Evolutionary conservation across 1,140 invertebrate species (phyloP).

Genomic region (Drosophila hydei): DNA sequence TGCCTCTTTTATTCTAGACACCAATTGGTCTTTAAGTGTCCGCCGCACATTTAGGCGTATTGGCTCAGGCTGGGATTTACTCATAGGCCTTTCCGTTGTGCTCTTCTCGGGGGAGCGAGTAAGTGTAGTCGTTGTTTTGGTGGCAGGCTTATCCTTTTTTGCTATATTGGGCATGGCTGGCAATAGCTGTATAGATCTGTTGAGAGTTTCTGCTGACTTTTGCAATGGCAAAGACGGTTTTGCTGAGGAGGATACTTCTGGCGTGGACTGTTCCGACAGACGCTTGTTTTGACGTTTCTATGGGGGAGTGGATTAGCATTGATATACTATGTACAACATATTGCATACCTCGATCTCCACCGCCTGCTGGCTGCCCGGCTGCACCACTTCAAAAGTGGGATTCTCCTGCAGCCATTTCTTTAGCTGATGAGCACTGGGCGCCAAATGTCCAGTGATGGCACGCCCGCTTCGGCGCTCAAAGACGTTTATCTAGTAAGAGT

Average conservation of each 20-base stretch:
- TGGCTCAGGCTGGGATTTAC: constrained; percentile 85
- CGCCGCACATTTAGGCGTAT: constrained; percentile 92
- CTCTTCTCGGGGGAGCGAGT: constrained; percentile 24
- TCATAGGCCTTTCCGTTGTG: constrained; percentile 10
- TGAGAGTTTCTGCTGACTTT: constrained; percentile 15
- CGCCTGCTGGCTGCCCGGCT: constrained; percentile 85
- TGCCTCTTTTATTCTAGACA: constrained; percentile 87
- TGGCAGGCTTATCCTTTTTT: constrained; percentile 40
- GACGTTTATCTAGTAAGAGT: constrained; percentile 87
- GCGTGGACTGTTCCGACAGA: constrained; percentile 5
- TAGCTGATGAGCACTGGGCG: constrained; percentile 91
- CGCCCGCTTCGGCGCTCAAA: constrained; percentile 91
- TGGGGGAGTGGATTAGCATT: neutral
- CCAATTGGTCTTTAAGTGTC: constrained; percentile 89
- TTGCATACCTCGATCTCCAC: constrained; percentile 83
- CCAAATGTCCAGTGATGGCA: constrained; percentile 89
- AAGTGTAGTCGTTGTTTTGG: constrained; percentile 1
- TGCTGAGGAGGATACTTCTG: constrained; percentile 1
- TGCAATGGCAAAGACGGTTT: constrained; percentile 11
- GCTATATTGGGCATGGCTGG: neutral
- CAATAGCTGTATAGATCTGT: constrained; percentile 16
- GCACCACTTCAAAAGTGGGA: constrained; percentile 93
- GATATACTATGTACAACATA: neutral
- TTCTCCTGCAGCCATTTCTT: constrained; percentile 93
- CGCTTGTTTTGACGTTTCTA: constrained; percentile 55